These are phyloP conservation scores for Pheosia tremula DNA, from an alignment of 2,888 invertebrate species.

Conservation along the genomic window DNA sequence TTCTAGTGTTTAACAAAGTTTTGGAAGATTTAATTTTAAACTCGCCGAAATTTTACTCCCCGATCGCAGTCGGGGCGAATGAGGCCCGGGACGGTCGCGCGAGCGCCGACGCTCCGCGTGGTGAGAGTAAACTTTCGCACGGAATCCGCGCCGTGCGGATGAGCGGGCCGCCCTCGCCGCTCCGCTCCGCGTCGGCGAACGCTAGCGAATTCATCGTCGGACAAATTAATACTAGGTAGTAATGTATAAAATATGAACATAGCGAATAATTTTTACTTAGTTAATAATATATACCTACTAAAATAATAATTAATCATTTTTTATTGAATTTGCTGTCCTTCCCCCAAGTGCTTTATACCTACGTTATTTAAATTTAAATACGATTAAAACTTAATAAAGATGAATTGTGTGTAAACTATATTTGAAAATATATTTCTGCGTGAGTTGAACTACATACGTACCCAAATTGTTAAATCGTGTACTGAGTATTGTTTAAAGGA, in stretches of 20 bases:
- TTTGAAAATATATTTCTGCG: constrained; percentile 78
- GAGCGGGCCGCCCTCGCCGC: constrained; percentile 46
- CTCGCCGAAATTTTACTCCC: constrained; percentile 84
- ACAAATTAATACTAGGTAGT: constrained; percentile 77
- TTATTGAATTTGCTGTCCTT: constrained; percentile 86
- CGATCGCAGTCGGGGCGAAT: constrained; percentile 69
- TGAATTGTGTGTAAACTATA: constrained; percentile 77
- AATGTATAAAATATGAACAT: constrained; percentile 84
- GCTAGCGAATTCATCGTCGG: constrained; percentile 78
- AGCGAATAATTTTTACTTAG: constrained; percentile 84
- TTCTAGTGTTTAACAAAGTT: constrained; percentile 83
- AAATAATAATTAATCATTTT: constrained; percentile 82
- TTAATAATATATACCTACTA: constrained; percentile 73
- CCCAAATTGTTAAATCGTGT: constrained; percentile 78
- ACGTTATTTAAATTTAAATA: constrained; percentile 84
- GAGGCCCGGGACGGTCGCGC: constrained; percentile 54
- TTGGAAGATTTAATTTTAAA: constrained; percentile 84
- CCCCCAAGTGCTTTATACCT: constrained; percentile 85
- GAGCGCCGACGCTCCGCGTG: constrained; percentile 65
- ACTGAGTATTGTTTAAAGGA: constrained; percentile 67
- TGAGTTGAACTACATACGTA: constrained; percentile 60
- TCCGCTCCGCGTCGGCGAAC: constrained; percentile 75
- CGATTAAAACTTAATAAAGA: constrained; percentile 79
- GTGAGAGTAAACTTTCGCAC: constrained; percentile 14
- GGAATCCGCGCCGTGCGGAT: constrained; percentile 22